Evolutionary conservation across 2,888 invertebrate species (phyloP).

Genomic region (Cetonia aurata): DNA sequence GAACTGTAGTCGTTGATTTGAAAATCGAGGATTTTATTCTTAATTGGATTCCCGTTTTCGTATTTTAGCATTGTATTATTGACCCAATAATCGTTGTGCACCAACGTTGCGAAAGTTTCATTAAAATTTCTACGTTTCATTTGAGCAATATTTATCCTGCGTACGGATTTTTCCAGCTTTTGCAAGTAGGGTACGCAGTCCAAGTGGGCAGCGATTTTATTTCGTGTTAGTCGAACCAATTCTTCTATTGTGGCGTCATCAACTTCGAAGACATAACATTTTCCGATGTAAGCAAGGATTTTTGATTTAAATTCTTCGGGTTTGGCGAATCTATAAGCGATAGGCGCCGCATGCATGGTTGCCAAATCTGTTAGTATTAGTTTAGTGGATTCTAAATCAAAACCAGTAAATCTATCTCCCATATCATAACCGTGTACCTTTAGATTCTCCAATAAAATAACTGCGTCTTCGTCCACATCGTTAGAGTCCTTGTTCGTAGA

Average conservation of each 20-base stretch:
- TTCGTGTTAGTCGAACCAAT: slow-evolving; percentile 2
- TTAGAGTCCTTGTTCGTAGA: slow-evolving; percentile 47
- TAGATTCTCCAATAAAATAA: slow-evolving; percentile 70
- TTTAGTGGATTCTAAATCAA: slow-evolving; percentile 66
- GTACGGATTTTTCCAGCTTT: slow-evolving; percentile 39
- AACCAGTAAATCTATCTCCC: slow-evolving; percentile 65
- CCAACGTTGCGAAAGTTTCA: slow-evolving; percentile 68
- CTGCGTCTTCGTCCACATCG: slow-evolving; percentile 68
- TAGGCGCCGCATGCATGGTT: slow-evolving; percentile 69
- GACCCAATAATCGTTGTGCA: slow-evolving; percentile 72
- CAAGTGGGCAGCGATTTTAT: not conserved
- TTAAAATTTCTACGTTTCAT: slow-evolving; percentile 53
- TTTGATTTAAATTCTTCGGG: slow-evolving; percentile 62
- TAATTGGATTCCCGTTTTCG: slow-evolving; percentile 45
- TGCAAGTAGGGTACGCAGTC: slow-evolving; percentile 13
- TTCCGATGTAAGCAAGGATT: slow-evolving; percentile 61
- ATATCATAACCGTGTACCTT: slow-evolving; percentile 66
- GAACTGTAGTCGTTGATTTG: slow-evolving; percentile 69
- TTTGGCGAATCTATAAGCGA: slow-evolving; percentile 67
- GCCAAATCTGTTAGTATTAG: slow-evolving; percentile 67
- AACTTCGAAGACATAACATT: slow-evolving; percentile 26
- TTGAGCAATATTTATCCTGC: slow-evolving; percentile 31
- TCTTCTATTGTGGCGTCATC: slow-evolving; percentile 14
- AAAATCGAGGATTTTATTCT: slow-evolving; percentile 70
- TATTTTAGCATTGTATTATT: slow-evolving; percentile 71